These are phyloP conservation scores for Morpho deidamia DNA, from an alignment of 2,888 invertebrate species.

Conservation along the genomic window DNA sequence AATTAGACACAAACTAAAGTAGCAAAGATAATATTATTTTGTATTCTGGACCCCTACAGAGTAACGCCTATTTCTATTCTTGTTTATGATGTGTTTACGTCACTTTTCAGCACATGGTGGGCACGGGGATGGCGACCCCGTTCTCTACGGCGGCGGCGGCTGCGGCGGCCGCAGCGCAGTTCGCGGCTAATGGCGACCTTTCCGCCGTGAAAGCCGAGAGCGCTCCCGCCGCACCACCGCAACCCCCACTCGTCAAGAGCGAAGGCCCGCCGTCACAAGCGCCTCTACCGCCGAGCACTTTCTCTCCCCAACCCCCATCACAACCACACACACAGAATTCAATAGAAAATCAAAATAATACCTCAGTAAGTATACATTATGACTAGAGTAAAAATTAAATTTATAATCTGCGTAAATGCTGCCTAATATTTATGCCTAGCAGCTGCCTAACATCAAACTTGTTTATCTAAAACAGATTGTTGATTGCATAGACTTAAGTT, in stretches of 20 bases:
- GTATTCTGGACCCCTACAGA: background rate
- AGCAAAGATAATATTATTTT: no score
- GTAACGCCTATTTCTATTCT: no score
- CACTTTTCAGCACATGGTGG: slow-evolving; percentile 92
- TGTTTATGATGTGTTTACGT: background rate
- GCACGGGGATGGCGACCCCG: slow-evolving; percentile 90
- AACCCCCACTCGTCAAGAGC: slow-evolving; percentile 72
- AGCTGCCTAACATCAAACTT: no score
- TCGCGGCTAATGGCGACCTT: slow-evolving; percentile 74
- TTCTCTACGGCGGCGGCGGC: slow-evolving; percentile 82
- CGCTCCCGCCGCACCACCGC: slow-evolving; percentile 56
- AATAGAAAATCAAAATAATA: slow-evolving; percentile 79
- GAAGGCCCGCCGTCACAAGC: slow-evolving; percentile 71
- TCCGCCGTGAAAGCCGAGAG: slow-evolving; percentile 72
- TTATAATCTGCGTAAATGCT: no score
- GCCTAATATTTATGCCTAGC: no score
- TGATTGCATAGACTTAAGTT: no score
- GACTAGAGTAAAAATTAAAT: no score
- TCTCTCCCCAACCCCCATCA: slow-evolving; percentile 66
- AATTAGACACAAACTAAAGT: no score
- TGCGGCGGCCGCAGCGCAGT: slow-evolving; percentile 80
- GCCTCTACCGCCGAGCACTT: slow-evolving; percentile 63
- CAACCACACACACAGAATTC: slow-evolving; percentile 70
- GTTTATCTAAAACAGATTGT: no score
- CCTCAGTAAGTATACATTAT: slow-evolving; percentile 46